phyloP scores from a whole-genome alignment of 2,888 invertebrate species.

The Dinocampus coccinellae region DNA sequence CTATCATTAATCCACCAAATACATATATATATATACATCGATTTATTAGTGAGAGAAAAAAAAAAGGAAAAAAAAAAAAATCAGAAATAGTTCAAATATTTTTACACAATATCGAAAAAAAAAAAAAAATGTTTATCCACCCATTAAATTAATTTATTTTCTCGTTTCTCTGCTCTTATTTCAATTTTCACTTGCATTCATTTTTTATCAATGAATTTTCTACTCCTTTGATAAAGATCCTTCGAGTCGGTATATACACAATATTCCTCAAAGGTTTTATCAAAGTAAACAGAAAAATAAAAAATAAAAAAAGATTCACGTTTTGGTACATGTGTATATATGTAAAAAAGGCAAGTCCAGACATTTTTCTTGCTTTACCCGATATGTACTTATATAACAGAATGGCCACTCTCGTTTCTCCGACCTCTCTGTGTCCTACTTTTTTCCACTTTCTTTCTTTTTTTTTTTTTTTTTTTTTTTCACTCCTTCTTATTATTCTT shows the following conservation, averaged over 20 bases:
- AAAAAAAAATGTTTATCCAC: too few relatives aligned
- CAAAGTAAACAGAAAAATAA: not conserved
- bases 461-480: not conserved
- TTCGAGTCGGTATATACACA: not conserved
- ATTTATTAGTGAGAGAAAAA: too few relatives aligned
- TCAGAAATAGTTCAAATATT: too few relatives aligned
- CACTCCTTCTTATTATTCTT: not conserved
- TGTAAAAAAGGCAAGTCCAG: not conserved
- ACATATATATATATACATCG: too few relatives aligned
- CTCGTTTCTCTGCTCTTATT: not conserved
- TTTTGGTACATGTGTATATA: not conserved
- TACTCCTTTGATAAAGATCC: not conserved
- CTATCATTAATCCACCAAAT: too few relatives aligned
- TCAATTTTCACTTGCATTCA: not conserved
- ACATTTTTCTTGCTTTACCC: not conserved
- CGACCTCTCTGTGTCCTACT: not conserved
- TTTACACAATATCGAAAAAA: too few relatives aligned
- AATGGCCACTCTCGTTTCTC: not conserved
- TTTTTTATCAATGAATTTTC: not conserved
- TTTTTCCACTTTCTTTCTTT: not conserved
- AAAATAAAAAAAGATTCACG: not conserved
- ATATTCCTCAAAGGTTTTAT: not conserved
- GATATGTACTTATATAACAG: not conserved
- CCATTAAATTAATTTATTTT: too few relatives aligned
- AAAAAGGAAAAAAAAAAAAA: too few relatives aligned